Percentiles rank a stretch among this genome's conserved stretches.
phyloP scores from a whole-genome alignment of 1,140 invertebrate genomes.

The Campodea augens region DNA sequence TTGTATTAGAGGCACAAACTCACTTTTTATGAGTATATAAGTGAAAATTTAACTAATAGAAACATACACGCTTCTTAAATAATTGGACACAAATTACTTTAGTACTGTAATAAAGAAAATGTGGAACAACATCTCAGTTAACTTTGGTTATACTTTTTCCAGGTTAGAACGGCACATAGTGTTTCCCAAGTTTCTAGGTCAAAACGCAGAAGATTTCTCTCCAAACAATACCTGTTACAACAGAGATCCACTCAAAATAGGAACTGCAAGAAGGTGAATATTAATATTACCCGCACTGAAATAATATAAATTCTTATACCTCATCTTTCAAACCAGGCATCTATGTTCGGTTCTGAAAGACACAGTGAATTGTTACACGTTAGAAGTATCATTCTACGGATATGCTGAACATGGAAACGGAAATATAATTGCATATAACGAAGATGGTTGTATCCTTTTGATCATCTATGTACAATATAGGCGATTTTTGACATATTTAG shows the following conservation, averaged over 20 bases:
- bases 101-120: too few species aligned
- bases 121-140: too few species aligned
- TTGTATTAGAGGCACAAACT: too few species aligned
- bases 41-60: too few species aligned
- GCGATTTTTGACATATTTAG: not conserved
- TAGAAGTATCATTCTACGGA: conserved; percentile 72
- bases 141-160: conserved; percentile 20
- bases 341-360: conserved; percentile 40
- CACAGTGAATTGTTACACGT: conserved; percentile 61
- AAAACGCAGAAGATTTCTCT: conserved; percentile 66
- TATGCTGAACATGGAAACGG: conserved; percentile 43
- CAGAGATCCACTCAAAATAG: conserved; percentile 60
- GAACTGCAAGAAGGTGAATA: conserved; percentile 62
- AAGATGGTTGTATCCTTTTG: conserved; percentile 77
- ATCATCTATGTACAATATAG: not conserved
- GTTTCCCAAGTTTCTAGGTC: conserved; percentile 71
- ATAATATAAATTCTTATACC: not conserved
- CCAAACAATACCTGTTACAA: conserved; percentile 71
- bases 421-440: conserved; percentile 58
- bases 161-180: conserved; percentile 69
- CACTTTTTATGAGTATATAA: too few species aligned
- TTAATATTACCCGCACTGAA: too few species aligned
- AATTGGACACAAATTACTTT: too few species aligned
- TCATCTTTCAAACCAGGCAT: conserved; percentile 24
- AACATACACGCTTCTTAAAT: too few species aligned